Evolutionary conservation across 2,888 invertebrate species (phyloP), one percentile per base, ranked within the genome.

Genomic region (Acrocyrtus sp.): DNA sequence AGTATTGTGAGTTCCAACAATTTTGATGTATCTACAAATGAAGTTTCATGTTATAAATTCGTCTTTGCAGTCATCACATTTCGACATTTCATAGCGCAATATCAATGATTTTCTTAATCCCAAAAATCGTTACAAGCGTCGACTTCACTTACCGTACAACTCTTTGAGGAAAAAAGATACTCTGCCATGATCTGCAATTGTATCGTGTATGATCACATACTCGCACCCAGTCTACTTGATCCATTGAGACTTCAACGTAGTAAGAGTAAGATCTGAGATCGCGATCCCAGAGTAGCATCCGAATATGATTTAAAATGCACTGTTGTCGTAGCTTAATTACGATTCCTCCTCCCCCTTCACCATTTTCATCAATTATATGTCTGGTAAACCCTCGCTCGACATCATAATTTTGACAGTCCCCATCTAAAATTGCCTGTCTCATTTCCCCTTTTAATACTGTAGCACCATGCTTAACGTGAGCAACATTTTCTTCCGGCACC

Each of bases 121-220:
- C 54, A 48, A 51, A 10, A 41, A 34, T 10, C 19, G 15, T 10
- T 15, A 10, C 10, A 57, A 57, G 8, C n/a, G 41, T 22, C 10
- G 22, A 12, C 8, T 21, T 10, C 87, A 43, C 29, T 63, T 68
- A 80, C 79, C 77, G 75, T 75, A 96, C 94, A 62, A 98, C 96
- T 72, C 94, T 86, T 39, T 93, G 89, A 80, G 91, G 89, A 85
- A 99, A 99, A 86, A 94, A 96, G 56, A 99, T 88, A 84, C 90
- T 91, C 86, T 99, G 99, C 95, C 96, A 97, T 19, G 97, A 97
- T 73, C 99, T 91, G 84, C 99, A 99, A 84, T 92, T 91, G 86
- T 93, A 96, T 78, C 90, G 88, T 77, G 93, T 92, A 87, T 98
- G 93, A 86, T 99, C 98, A 75, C 98, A 89, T 63, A 99, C 92